phyloP scores from a whole-genome alignment of 2,113 vertebrate genomes.

The Ornithorhynchus anatinus region DNA sequence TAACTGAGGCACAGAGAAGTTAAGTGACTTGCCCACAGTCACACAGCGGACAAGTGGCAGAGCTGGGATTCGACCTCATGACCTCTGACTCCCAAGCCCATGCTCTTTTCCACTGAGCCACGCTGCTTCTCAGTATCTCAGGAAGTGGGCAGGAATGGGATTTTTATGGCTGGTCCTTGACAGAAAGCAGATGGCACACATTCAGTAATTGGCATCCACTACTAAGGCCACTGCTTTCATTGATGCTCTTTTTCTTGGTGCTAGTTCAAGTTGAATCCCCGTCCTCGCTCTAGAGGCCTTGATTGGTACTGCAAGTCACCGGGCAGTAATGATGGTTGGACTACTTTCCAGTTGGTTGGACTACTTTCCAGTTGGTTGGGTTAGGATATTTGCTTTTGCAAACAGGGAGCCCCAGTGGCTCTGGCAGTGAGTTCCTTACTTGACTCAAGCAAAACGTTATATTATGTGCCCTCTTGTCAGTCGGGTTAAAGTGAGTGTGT shows the following conservation, averaged over 20 bases:
- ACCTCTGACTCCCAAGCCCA: too few species aligned
- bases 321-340: neutral
- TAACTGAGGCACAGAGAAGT: too few species aligned
- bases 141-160: neutral
- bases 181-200: neutral
- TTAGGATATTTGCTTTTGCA: too few species aligned
- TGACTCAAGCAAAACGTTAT: neutral
- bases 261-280: neutral
- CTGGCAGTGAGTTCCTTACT: too few species aligned
- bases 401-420: too few species aligned
- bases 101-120: too few species aligned
- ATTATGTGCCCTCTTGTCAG: neutral
- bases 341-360: neutral
- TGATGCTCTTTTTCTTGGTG: slow-evolving; percentile 14
- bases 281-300: neutral
- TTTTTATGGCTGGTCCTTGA: neutral
- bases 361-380: neutral
- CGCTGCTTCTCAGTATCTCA: too few species aligned
- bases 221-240: neutral
- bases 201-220: neutral
- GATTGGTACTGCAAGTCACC: neutral
- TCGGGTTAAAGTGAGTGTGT: neutral
- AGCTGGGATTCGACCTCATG: too few species aligned
- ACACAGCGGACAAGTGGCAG: too few species aligned
- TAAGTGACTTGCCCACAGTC: too few species aligned